Base-by-base conservation (phyloP, 2,888 invertebrate species). In the Cerastoderma edule region DNA sequence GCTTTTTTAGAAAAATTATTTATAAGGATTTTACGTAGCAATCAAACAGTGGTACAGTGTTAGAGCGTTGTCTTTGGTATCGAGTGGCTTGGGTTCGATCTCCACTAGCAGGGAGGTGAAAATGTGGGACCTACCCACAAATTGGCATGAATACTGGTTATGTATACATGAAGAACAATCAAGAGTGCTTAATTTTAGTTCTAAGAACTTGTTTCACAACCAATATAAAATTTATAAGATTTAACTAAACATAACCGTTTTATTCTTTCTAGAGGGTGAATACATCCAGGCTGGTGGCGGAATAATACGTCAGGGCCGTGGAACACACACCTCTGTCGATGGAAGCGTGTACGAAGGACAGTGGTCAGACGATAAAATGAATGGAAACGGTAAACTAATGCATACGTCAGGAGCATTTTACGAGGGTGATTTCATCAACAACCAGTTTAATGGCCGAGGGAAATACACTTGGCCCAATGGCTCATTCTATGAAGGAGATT, bases 401-500 rank as follows among this genome's bases (percentile, higher is more conserved):
- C 90, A 90, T 65, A 87, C 89, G 0, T 85, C 89, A 6, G 90
- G 91, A 8, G 89, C 92, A 16, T 74, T 78, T 2, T 92, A 92
- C 72, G 88, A 89, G 60, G 92, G 92, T 22, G 85, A 88, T 10
- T 92, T 92, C 83, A 83, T 87, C 19, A 88, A 91, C 72, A 92
- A 92, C 74, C 87, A 91, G 78, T 92, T 92, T 79, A 88, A 92
- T 72, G 92, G 92, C 10, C 67, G 64, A 27, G 92, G 92, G 35
- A 86, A 85, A 75, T 92, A 92, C 72, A 86, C 83, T 2, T 92
- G 91, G 89, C 91, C 92, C n/a, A 90, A 92, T 81, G 89, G 90
- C 6, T 91, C 91, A 5, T 88, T 73, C 46, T 92, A 91, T 77
- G 84, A 89, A 32, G 92, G 92, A 44, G 84, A 89, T 30, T 92